Conservation (phyloP, 2,797 vertebrate species). For the Sebastes diaconus region DNA sequence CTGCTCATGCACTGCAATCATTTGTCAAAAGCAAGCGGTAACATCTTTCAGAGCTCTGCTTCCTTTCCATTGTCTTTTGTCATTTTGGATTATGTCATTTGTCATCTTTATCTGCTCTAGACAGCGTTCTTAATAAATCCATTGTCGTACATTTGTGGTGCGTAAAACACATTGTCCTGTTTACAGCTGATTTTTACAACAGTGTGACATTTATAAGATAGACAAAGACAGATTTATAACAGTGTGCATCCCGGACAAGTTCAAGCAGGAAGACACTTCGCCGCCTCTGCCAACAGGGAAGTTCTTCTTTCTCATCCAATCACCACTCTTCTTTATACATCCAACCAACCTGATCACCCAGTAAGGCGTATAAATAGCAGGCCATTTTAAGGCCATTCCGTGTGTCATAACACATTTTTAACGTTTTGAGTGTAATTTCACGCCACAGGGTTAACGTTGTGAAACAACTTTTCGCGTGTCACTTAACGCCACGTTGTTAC, state of each 20-base stretch:
- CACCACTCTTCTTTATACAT: background rate
- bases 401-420: too few species aligned
- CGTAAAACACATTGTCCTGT: conserved; percentile 29
- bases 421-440: too few species aligned
- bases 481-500: too few species aligned
- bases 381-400: too few species aligned
- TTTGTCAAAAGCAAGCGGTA: conserved; percentile 33
- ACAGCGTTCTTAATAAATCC: conserved; percentile 36
- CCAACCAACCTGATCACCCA: background rate
- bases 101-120: conserved; percentile 44
- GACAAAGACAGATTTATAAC: background rate
- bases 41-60: conserved; percentile 25
- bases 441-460: too few species aligned
- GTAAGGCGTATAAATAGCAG: too few species aligned
- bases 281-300: background rate
- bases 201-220: background rate
- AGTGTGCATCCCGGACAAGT: background rate
- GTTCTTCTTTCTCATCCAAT: background rate
- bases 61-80: conserved; percentile 39
- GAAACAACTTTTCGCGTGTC: too few species aligned
- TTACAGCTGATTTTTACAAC: conserved; percentile 15
- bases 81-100: conserved; percentile 46
- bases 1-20: conserved; percentile 22
- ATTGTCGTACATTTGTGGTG: background rate
- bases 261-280: background rate